Conservation (phyloP, 2,113 vertebrate genomes). For the Ancistrus triradiatus region DNA sequence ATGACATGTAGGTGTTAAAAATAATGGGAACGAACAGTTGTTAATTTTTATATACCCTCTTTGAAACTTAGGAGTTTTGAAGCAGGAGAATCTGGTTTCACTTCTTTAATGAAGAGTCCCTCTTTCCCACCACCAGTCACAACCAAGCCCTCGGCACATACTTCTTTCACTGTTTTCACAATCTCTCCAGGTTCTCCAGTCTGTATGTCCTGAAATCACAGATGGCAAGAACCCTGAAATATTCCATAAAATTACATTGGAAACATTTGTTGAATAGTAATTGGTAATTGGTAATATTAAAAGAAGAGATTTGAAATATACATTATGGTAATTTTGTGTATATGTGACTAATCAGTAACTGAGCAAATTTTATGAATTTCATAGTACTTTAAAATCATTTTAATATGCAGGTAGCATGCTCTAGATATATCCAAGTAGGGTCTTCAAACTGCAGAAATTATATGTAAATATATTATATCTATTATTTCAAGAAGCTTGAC, state of each 20-base stretch:
- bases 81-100: conserved; percentile 83
- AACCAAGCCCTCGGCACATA: conserved; percentile 81
- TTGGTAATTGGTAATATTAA: too few species aligned
- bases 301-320: too few species aligned
- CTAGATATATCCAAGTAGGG: background rate
- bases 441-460: too few species aligned
- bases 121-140: conserved; percentile 83
- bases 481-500: conserved; percentile 59
- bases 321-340: too few species aligned
- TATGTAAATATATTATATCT: too few species aligned
- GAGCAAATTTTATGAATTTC: background rate
- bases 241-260: too few species aligned
- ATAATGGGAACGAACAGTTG: background rate
- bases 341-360: too few species aligned
- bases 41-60: conserved; percentile 75
- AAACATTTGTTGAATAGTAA: too few species aligned
- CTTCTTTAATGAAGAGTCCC: conserved; percentile 86
- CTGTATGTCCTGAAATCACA: conserved; percentile 55
- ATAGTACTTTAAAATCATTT: background rate
- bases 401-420: background rate
- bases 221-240: too few species aligned
- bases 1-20: too few species aligned
- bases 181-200: conserved; percentile 70
- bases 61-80: conserved; percentile 79
- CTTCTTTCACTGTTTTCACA: conserved; percentile 79